phyloP scores from a whole-genome alignment of 1,140 invertebrate genomes.

The Bombus balteatus region DNA sequence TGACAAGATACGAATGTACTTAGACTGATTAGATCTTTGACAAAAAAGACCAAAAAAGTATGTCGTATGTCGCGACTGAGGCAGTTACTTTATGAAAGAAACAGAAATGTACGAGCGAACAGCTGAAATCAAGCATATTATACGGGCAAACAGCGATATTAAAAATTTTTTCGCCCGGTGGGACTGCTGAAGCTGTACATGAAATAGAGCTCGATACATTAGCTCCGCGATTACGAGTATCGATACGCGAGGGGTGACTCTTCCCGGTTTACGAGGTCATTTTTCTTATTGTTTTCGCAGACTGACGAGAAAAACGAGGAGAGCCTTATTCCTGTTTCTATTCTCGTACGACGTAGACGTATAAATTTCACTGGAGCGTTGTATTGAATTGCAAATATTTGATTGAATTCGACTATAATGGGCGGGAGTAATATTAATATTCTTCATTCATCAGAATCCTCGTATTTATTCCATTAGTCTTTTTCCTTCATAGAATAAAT shows the following conservation, averaged over 20 bases:
- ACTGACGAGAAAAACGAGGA: constrained; percentile 2
- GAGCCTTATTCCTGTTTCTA: background rate
- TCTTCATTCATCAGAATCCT: constrained; percentile 9
- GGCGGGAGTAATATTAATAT: background rate
- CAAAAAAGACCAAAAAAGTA: no score
- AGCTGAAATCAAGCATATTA: background rate
- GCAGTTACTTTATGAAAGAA: background rate
- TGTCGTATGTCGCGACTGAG: background rate
- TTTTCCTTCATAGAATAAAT: background rate
- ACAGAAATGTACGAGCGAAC: background rate
- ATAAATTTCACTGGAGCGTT: constrained; percentile 2
- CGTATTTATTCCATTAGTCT: constrained; percentile 5
- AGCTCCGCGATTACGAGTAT: constrained; percentile 32
- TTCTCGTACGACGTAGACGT: background rate
- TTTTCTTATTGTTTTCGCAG: constrained; percentile 43
- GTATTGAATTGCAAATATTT: constrained; percentile 18
- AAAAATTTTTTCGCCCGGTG: background rate
- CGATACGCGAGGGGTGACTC: constrained; percentile 36
- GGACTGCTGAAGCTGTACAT: background rate
- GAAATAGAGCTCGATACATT: constrained; percentile 28
- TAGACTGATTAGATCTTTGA: background rate
- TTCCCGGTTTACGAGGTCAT: constrained; percentile 36
- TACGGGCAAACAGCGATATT: background rate
- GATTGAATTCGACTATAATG: constrained; percentile 14
- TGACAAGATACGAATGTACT: background rate